Evolutionary conservation across 2,888 invertebrate genomes (phyloP).

Genomic region (Dryococelus australis): DNA sequence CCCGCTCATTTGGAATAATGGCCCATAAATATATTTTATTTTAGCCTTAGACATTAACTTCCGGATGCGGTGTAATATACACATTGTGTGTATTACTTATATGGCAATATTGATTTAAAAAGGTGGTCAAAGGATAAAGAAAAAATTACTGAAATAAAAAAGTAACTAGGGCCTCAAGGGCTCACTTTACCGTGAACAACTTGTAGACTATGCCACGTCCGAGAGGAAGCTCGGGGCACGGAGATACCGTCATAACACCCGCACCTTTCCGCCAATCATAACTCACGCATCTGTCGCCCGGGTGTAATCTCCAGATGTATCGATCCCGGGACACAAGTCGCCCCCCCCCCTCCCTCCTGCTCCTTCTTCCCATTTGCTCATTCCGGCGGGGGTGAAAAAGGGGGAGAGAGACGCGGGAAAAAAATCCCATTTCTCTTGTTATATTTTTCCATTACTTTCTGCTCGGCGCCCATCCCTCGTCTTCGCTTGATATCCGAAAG

Average conservation of each 20-base stretch:
- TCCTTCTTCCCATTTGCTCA: not conserved
- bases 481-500: conserved; percentile 11
- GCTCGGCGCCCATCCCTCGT: not conserved
- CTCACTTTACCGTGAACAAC: too few species aligned
- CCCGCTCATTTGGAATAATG: too few species aligned
- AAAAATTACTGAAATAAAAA: too few species aligned
- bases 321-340: not conserved
- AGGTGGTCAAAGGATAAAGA: too few species aligned
- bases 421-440: conserved; percentile 16
- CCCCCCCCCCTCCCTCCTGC: not conserved
- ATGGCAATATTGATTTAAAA: too few species aligned
- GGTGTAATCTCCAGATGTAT: not conserved
- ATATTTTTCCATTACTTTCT: conserved; percentile 16
- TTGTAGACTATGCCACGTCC: too few species aligned
- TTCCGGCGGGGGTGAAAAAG: not conserved
- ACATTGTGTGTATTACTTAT: too few species aligned
- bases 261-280: not conserved
- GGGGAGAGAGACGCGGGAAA: not conserved
- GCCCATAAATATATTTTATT: too few species aligned
- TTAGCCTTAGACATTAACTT: too few species aligned
- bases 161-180: too few species aligned
- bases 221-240: not conserved
- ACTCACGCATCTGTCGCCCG: conserved; percentile 2
- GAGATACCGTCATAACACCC: not conserved
- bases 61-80: too few species aligned